Conservation (phyloP, 37 sponge, comb jelly and placozoan genomes). For the Spongia lamella region DNA sequence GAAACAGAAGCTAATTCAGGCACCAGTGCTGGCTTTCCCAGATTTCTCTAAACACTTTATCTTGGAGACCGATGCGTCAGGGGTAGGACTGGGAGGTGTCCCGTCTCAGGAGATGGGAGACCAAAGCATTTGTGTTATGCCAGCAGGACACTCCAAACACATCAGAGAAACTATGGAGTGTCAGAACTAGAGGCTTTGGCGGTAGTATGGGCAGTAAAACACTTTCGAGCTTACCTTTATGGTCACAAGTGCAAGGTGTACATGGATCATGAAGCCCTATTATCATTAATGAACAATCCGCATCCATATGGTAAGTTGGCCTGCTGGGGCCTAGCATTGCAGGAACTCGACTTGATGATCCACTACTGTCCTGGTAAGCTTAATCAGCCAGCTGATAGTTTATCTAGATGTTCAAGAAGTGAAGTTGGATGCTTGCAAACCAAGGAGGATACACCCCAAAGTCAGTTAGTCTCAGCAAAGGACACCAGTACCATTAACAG, state of each 20-base stretch:
- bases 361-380: conserved; percentile 24
- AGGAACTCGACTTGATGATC: conserved; percentile 30
- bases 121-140: conserved; percentile 43
- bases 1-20: conserved; percentile 6
- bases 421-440: too few relatives aligned
- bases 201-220: conserved; percentile 46
- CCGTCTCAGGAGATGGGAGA: conserved; percentile 40
- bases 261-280: conserved; percentile 54
- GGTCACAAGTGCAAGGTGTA: conserved; percentile 33
- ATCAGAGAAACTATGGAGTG: conserved; percentile 62
- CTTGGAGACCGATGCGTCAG: conserved; percentile 47
- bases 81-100: conserved; percentile 31
- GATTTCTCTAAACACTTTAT: conserved; percentile 21
- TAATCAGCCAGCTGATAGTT: conserved; percentile 46
- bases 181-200: conserved; percentile 70
- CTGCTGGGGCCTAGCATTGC: conserved; percentile 40
- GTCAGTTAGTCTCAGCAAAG: too few relatives aligned
- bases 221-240: conserved; percentile 38
- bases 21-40: conserved; percentile 46
- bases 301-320: conserved; percentile 48
- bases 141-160: conserved; percentile 15
- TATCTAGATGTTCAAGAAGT: conserved; percentile 11
- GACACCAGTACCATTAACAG: too few relatives aligned
- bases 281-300: conserved; percentile 25
- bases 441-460: too few relatives aligned